Evolutionary conservation across 2,888 invertebrate species (phyloP), one percentile per base, ranked within the genome.

Genomic region (Odontothrips loti): DNA sequence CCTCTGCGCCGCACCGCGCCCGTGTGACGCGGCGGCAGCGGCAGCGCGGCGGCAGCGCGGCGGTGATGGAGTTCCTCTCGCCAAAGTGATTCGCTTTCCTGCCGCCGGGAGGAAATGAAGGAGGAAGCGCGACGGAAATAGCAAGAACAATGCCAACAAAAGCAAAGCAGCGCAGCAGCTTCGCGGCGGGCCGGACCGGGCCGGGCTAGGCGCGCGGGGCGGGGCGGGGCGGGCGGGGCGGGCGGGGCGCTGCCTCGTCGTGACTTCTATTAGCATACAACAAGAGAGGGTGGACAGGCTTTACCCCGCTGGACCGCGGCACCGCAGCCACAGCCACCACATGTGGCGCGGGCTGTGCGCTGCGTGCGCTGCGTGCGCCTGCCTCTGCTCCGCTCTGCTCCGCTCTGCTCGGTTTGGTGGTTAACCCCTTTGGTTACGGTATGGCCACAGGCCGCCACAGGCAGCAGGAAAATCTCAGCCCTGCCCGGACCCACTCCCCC

Each of bases 191-290:
- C 34, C 34, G 34, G 34, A 6, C 3, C 34, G 34, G 34, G 34
- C 3, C 34, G 58, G n/a, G 58, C 58, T 11, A 17, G n/a, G 58
- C 12, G 58, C 15, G 58, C 58, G 58, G 17, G 58, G 10, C n/a
- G 58, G 58, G 15, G 20, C 15, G 48, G 48, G 48, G 48, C 15
- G 51, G 17, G 17, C 15, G n/a, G n/a, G n/a, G n/a, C n/a, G n/a
- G 51, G 51, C 12, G 58, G 58, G 58, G n/a, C 58, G 58, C 58
- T 58, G 58, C 17, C 23, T 11, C 27, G 27, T 27, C 68, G 68
- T 75, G 68, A 75, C 68, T 75, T 75, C 68, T 75, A 75, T 75
- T 75, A 75, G 68, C 68, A 75, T 75, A 75, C 27, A 75, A 75
- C 68, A 75, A 75, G 68, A 75, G 68, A 75, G 68, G 68, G 27